Conservation (phyloP, 2,113 vertebrate species). For the Melospiza georgiana region DNA sequence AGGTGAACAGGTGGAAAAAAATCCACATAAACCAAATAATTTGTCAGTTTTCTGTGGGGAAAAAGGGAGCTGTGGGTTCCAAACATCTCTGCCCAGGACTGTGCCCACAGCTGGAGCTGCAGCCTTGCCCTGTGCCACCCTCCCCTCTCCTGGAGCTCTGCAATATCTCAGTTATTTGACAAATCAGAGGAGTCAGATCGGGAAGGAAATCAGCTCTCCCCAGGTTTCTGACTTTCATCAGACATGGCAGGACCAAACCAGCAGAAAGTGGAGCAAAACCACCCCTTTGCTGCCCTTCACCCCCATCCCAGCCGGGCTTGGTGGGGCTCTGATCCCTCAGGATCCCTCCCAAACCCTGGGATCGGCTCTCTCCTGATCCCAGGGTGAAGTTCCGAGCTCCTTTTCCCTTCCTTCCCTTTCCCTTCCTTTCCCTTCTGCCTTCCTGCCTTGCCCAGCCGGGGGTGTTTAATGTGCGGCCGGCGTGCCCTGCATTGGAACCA, state of each 20-base stretch:
- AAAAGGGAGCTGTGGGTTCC: background rate
- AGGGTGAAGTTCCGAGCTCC: background rate
- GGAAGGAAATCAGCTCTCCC: background rate
- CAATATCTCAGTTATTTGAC: background rate
- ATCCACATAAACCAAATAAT: background rate
- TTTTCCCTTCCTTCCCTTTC: background rate
- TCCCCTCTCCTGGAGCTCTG: background rate
- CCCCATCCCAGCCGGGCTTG: background rate
- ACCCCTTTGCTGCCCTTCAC: background rate
- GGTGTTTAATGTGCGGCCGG: background rate
- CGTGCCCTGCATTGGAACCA: background rate
- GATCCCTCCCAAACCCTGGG: background rate
- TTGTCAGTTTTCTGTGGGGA: background rate
- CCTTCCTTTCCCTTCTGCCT: background rate
- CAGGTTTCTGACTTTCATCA: background rate
- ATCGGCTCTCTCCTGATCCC: accelerated
- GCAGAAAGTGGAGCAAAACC: background rate
- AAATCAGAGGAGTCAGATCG: background rate
- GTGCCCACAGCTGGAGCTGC: background rate
- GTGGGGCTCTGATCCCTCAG: background rate
- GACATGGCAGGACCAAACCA: background rate
- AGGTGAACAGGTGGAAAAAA: background rate
- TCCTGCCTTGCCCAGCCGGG: background rate
- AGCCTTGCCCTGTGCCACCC: background rate
- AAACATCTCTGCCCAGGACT: accelerated